phyloP scores from a whole-genome alignment of 2,888 invertebrate species.

The Mythimna vitellina region DNA sequence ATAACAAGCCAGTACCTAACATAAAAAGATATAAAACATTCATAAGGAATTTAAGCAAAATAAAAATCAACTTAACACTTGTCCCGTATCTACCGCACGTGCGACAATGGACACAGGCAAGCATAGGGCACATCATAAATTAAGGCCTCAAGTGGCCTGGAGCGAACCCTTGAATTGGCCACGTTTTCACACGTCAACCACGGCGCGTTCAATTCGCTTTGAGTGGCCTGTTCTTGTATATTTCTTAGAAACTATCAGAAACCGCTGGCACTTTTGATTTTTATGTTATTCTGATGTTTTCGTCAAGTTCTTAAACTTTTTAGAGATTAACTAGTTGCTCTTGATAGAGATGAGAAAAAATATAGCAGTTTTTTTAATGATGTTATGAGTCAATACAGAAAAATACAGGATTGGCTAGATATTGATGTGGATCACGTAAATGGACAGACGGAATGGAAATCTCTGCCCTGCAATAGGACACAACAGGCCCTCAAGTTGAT shows the following conservation, averaged over 20 bases:
- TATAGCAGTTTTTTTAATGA: no score
- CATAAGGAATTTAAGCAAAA: no score
- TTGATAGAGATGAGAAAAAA: no score
- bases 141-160: slow-evolving; percentile 73
- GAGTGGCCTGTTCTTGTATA: slow-evolving; percentile 53
- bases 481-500: no score
- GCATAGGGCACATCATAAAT: slow-evolving; percentile 76
- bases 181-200: slow-evolving; percentile 62
- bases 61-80: not conserved
- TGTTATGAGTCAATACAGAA: no score
- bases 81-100: slow-evolving; percentile 27
- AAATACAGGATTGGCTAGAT: not conserved
- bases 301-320: not conserved
- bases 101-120: slow-evolving; percentile 61
- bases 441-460: not conserved
- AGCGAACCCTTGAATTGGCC: slow-evolving; percentile 61
- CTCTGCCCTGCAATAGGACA: no score
- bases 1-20: no score
- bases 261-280: slow-evolving; percentile 32
- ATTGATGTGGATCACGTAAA: not conserved
- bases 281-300: slow-evolving; percentile 11
- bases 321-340: not conserved
- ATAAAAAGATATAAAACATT: no score
- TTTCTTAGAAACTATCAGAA: slow-evolving; percentile 48
- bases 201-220: slow-evolving; percentile 25